Percentiles rank a stretch among this genome's conserved stretches.
These are phyloP conservation scores for Mnemiopsis leidyi DNA, from an alignment of 37 sponge, comb jelly and placozoan species.

Conservation along the genomic window DNA sequence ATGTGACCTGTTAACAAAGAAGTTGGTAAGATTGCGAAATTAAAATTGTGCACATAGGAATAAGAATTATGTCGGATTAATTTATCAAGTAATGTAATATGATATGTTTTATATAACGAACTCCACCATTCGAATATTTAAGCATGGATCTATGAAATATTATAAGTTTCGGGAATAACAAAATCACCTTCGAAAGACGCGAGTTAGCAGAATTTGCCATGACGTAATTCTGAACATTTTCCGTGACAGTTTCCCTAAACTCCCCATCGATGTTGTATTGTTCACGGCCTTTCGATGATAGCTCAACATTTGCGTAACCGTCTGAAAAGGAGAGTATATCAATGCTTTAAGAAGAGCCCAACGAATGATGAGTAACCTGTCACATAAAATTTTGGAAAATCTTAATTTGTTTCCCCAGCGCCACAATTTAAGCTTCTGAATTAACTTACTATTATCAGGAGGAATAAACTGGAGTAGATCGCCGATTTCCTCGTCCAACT, in stretches of 20 bases:
- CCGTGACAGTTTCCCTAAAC: neutral
- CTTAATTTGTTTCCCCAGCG: neutral
- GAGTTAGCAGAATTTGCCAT: neutral
- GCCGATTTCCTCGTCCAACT: neutral
- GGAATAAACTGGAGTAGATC: neutral
- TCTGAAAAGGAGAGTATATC: too few relatives aligned
- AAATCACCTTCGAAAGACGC: neutral
- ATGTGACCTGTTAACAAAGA: neutral
- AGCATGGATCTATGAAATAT: too few relatives aligned
- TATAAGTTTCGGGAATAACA: too few relatives aligned
- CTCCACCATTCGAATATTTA: too few relatives aligned
- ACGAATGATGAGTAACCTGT: too few relatives aligned
- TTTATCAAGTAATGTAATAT: too few relatives aligned
- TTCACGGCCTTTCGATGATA: neutral
- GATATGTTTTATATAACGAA: too few relatives aligned
- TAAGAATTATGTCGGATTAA: too few relatives aligned
- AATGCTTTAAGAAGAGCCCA: too few relatives aligned
- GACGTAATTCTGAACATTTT: neutral
- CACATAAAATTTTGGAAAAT: too few relatives aligned
- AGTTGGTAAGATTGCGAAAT: too few relatives aligned
- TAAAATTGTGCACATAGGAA: too few relatives aligned
- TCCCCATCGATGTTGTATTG: neutral
- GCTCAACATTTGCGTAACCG: neutral
- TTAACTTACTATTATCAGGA: neutral
- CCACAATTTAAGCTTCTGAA: neutral